Conservation (phyloP, 2,113 vertebrate species). For the Phyllostomus discolor region DNA sequence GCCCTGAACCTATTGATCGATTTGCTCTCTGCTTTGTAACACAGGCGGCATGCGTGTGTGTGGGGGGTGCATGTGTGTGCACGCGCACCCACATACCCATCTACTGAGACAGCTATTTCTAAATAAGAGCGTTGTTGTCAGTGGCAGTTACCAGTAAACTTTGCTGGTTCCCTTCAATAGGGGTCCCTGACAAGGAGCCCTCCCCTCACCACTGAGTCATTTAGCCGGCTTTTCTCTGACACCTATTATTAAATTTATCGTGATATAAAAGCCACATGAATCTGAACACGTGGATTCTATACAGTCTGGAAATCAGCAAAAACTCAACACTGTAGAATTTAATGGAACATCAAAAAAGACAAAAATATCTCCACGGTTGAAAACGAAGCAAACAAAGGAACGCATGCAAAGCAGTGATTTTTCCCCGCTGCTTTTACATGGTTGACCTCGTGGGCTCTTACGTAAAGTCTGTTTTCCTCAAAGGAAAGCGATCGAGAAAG, state of each 20-base stretch:
- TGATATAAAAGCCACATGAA: not conserved
- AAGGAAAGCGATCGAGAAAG: constrained; percentile 45
- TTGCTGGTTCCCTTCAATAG: not conserved
- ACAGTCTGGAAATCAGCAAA: not conserved
- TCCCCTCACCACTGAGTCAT: not conserved
- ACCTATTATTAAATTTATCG: not conserved
- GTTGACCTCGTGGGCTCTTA: not conserved
- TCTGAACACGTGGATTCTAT: not conserved
- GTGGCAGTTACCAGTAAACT: not conserved
- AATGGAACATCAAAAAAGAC: not conserved
- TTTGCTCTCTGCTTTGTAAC: not conserved
- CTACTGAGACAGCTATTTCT: not conserved
- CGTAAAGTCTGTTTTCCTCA: constrained; percentile 20
- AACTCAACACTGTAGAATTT: not conserved
- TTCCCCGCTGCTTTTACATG: not conserved
- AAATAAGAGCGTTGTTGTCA: not conserved
- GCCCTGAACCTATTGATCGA: not conserved
- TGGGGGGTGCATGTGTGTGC: too few relatives aligned
- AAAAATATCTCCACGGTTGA: not conserved
- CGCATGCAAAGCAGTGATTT: not conserved
- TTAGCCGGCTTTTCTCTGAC: not conserved
- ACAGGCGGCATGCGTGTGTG: not conserved
- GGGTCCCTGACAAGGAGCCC: not conserved
- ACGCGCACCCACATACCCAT: not conserved
- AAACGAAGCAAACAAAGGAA: not conserved